Conservation (phyloP, 1,140 invertebrate genomes). For the Drosophila leontia region DNA sequence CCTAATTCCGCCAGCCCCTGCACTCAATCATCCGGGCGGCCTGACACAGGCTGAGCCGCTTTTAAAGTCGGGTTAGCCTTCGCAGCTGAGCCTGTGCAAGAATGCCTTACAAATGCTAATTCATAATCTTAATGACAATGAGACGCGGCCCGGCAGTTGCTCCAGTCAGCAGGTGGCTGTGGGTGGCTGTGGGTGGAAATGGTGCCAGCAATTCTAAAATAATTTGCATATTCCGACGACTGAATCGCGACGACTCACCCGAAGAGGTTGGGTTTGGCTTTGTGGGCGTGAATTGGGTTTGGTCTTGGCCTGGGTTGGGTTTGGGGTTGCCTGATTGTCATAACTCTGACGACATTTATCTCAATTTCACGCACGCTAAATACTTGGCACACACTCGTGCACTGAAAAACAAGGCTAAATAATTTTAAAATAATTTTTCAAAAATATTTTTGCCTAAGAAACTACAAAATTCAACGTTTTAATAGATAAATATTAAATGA, state of each 20-base stretch:
- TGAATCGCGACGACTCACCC: conserved; percentile 17
- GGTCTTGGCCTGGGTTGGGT: conserved; percentile 3
- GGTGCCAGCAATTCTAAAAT: conserved; percentile 58
- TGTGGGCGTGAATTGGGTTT: conserved; percentile 23
- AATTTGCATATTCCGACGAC: conserved; percentile 65
- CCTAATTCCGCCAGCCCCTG: conserved; percentile 22
- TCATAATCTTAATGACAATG: conserved; percentile 72
- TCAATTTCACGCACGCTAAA: conserved; percentile 74
- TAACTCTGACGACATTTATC: conserved; percentile 62
- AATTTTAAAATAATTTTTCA: neutral
- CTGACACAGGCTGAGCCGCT: conserved; percentile 47
- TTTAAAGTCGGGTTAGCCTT: conserved; percentile 46
- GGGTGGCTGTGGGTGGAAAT: conserved; percentile 12
- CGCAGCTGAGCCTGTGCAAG: conserved; percentile 51
- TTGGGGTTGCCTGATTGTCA: conserved; percentile 43
- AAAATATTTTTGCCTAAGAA: neutral
- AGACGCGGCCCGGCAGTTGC: conserved; percentile 11
- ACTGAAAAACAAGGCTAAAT: neutral
- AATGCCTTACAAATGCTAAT: conserved; percentile 72
- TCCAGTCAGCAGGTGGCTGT: conserved; percentile 36
- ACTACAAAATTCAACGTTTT: neutral
- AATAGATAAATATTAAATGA: too few species aligned
- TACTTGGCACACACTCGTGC: conserved; percentile 35
- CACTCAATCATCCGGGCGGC: conserved; percentile 47
- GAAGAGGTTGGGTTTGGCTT: conserved; percentile 11